A percentile compares a stretch with the other conserved stretches of the same genome.
Conservation (phyloP, 1,140 invertebrate species). For the Thaumetopoea pityocampa region DNA sequence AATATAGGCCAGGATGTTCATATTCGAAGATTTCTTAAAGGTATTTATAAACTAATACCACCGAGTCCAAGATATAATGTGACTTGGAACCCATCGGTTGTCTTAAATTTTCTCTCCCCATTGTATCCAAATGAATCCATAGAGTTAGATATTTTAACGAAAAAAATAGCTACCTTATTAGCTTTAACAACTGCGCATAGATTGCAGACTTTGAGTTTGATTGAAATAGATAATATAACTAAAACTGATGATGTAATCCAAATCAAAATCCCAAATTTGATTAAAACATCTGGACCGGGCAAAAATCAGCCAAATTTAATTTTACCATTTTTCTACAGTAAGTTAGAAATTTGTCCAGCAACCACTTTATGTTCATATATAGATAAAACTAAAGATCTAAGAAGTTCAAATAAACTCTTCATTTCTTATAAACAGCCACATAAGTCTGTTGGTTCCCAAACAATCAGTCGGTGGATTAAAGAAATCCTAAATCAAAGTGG, state of each 20-base stretch:
- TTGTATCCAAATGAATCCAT: conserved; percentile 10
- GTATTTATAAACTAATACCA: conserved; percentile 1
- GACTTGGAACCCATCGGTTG: background rate
- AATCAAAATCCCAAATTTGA: conserved; percentile 10
- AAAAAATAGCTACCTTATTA: conserved; percentile 8
- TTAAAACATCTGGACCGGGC: conserved; percentile 9
- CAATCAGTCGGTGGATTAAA: conserved; percentile 13
- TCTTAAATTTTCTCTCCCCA: conserved; percentile 8
- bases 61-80: background rate
- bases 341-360: conserved; percentile 9
- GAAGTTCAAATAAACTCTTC: conserved; percentile 4
- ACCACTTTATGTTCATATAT: conserved; percentile 2
- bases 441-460: conserved; percentile 1
- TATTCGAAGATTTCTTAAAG: background rate
- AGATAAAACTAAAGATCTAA: background rate
- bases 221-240: conserved; percentile 8
- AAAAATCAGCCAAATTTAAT: background rate
- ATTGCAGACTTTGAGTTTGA: conserved; percentile 11
- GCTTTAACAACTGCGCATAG: conserved; percentile 9
- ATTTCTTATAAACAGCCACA: conserved; percentile 6
- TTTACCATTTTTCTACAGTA: conserved; percentile 7
- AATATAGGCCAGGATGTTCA: background rate
- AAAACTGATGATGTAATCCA: background rate
- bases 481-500: conserved; percentile 1
- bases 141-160: conserved; percentile 1